Conservation (phyloP, 2,797 vertebrate genomes). For the Urocyon cinereoargenteus region DNA sequence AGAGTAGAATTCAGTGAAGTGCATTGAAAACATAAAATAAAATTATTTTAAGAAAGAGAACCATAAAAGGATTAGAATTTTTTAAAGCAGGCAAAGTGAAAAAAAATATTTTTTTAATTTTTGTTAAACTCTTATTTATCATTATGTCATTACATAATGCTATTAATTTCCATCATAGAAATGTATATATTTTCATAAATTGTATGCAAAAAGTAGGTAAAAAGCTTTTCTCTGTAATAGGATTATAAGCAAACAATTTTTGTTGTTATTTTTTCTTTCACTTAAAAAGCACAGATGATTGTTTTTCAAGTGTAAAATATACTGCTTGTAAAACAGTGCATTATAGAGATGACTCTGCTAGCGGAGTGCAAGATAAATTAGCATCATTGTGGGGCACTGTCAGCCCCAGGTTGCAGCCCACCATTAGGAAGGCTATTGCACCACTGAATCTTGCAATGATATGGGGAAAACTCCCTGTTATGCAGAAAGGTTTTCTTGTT, state of each 20-base stretch:
- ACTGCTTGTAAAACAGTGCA: neutral
- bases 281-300: neutral
- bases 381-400: neutral
- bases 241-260: neutral
- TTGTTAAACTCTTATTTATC: neutral
- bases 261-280: neutral
- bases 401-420: neutral
- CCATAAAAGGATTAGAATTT: neutral
- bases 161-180: neutral
- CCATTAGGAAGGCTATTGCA: neutral
- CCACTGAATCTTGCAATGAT: neutral
- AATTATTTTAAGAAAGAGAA: neutral
- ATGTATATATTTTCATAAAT: neutral
- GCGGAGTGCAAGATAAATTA: neutral
- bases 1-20: neutral
- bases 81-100: neutral
- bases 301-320: neutral
- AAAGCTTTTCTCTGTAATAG: neutral
- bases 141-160: neutral
- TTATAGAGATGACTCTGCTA: neutral
- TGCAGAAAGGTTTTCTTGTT: neutral
- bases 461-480: neutral
- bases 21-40: neutral
- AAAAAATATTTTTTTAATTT: neutral
- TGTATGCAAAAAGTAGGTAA: neutral